Evolutionary conservation across 2,797 vertebrate species (phyloP).

Genomic region (Syncerus caffer): DNA sequence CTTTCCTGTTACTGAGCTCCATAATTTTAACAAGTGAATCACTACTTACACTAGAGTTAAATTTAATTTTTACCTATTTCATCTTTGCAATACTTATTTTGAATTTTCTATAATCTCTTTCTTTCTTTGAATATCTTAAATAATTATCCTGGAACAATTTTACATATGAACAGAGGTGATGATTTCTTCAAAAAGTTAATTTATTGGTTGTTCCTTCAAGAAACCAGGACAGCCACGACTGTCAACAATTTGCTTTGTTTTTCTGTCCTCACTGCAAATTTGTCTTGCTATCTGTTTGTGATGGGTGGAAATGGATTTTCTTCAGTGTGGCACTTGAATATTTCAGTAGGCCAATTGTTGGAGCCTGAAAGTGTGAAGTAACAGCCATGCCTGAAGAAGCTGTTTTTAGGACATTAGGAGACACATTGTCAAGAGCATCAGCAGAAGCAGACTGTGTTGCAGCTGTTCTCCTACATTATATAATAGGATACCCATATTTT

Average conservation of each 20-base stretch:
- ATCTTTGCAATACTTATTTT: not conserved
- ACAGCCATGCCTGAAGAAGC: not conserved
- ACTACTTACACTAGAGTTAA: not conserved
- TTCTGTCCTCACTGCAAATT: not conserved
- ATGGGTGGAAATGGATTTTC: slow-evolving; percentile 53
- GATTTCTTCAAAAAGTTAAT: not conserved
- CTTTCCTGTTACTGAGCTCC: not conserved
- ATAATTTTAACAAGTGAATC: not conserved
- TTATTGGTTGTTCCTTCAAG: not conserved
- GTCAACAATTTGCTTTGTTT: slow-evolving; percentile 8
- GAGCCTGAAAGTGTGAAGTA: slow-evolving; percentile 60
- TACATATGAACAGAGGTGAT: not conserved
- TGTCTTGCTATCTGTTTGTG: not conserved
- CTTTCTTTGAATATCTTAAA: not conserved
- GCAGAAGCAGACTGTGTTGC: slow-evolving; percentile 68
- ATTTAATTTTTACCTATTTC: not conserved
- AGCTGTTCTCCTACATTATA: slow-evolving; percentile 72
- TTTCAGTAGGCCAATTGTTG: slow-evolving; percentile 5
- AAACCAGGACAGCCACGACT: not conserved
- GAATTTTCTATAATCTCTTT: not conserved
- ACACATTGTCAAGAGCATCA: slow-evolving; percentile 75
- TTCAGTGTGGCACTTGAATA: slow-evolving; percentile 20
- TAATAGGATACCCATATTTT: slow-evolving; percentile 70
- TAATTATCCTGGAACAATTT: not conserved
- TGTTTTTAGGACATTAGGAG: slow-evolving; percentile 64